Base-by-base conservation (phyloP, 2,113 vertebrate species). In the Diphyllodes magnificus region DNA sequence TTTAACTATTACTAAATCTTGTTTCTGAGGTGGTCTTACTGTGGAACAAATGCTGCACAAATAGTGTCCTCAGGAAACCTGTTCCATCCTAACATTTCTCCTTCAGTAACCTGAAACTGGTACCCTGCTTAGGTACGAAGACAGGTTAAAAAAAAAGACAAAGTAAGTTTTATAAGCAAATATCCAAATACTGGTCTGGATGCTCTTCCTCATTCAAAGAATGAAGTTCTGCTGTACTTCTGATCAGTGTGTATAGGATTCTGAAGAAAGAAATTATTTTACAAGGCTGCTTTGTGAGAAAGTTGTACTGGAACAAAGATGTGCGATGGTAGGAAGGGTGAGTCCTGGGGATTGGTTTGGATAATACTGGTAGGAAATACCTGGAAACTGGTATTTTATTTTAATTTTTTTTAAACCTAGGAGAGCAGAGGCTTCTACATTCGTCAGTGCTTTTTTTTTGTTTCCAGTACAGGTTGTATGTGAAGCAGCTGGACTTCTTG, bases 201-300 rank as follows among this genome's bases (percentile, higher is more conserved):
- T 96, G 57, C 35, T 69, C 77, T 81, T 96, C 88, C 40, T 95
- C 69, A 37, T 77, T 92, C 50, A 70, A 75, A 90, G 78, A 77
- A 86, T 72, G 25, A 78, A 90, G 51, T 89, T 60, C 81, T 96
- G 59, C 77, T 88, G 71, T 92, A 70, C 90, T 88, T 90, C 82
- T 89, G 53, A 92, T 80, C 84, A 80, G 90, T 81, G 57, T 44
- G 47, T 54, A 21, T 90, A 93, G 86, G 90, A 96, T 56, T 91
- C 89, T 96, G 92, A 93, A 87, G 94, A 90, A 95, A 47, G 94
- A 87, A 96, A 91, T 92, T 92, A 28, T 66, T 96, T 94, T 79
- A 24, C 69, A 82, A 92, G 85, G 78, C 84, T 95, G 63, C 88
- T 92, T 88, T 96, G 40, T 92, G 92, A 95, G 81, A 57, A n/a